phyloP scores from a whole-genome alignment of 2,888 invertebrate species.

The Papilio demoleus region DNA sequence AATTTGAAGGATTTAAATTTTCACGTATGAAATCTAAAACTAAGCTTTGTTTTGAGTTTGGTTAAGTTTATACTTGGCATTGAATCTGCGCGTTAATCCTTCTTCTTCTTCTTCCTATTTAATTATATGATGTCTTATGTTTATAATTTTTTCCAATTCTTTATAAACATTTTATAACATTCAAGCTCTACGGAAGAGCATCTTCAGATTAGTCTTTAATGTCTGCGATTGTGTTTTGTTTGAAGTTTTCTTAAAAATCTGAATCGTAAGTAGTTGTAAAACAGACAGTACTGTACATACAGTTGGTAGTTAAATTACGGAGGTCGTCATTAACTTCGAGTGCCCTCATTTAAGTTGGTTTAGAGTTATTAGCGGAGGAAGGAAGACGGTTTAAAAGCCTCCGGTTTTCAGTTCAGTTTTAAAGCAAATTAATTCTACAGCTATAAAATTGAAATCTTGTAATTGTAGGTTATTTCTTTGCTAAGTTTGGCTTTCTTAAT shows the following conservation, averaged over 20 bases:
- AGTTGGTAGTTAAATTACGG: slow-evolving; percentile 16
- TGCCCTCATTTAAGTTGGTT: slow-evolving; percentile 36
- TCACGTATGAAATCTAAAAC: too few relatives aligned
- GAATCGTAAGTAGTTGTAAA: neutral
- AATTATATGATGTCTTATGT: too few relatives aligned
- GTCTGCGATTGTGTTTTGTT: neutral
- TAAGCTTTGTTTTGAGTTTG: too few relatives aligned
- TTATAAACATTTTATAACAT: too few relatives aligned
- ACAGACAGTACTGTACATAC: neutral
- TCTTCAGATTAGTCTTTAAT: neutral
- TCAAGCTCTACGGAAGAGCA: too few relatives aligned
- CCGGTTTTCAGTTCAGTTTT: slow-evolving; percentile 33
- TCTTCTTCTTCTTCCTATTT: too few relatives aligned
- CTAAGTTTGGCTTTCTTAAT: too few relatives aligned
- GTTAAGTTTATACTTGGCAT: too few relatives aligned
- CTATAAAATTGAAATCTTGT: neutral
- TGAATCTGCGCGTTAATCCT: too few relatives aligned
- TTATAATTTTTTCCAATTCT: too few relatives aligned
- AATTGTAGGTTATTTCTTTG: neutral
- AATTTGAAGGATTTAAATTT: neutral
- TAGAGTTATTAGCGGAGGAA: slow-evolving; percentile 37
- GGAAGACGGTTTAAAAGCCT: slow-evolving; percentile 39
- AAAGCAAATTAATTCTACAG: slow-evolving; percentile 8
- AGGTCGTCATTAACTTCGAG: slow-evolving; percentile 35
- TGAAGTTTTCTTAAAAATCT: neutral